Evolutionary conservation across 2,888 invertebrate genomes (phyloP).

Genomic region (Acronicta aceris): DNA sequence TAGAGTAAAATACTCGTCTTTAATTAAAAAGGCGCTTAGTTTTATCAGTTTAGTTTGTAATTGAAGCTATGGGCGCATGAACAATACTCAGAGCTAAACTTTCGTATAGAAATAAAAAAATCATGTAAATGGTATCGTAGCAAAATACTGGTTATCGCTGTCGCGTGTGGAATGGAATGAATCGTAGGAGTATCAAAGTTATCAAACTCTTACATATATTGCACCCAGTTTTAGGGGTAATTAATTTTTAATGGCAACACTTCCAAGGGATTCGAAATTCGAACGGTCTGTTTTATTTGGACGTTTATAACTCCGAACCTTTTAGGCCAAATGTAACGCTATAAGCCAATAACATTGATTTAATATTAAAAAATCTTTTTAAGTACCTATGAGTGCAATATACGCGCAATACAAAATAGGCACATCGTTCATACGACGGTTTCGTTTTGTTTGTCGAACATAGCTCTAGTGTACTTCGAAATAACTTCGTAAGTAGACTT

Average conservation of each 20-base stretch:
- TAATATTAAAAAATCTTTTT: constrained; percentile 33
- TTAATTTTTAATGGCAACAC: constrained; percentile 51
- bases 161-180: constrained; percentile 78
- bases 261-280: constrained; percentile 43
- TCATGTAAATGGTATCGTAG: constrained; percentile 78
- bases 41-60: neutral
- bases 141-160: constrained; percentile 79
- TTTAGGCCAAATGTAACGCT: constrained; percentile 53
- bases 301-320: constrained; percentile 56
- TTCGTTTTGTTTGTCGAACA: constrained; percentile 85
- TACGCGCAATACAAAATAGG: constrained; percentile 62
- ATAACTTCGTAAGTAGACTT: constrained; percentile 85
- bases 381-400: constrained; percentile 48
- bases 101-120: constrained; percentile 71
- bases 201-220: constrained; percentile 60
- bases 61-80: constrained; percentile 54
- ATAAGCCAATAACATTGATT: constrained; percentile 55
- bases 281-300: constrained; percentile 39
- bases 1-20: neutral
- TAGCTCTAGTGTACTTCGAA: constrained; percentile 83
- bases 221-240: constrained; percentile 46
- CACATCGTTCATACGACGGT: constrained; percentile 83
- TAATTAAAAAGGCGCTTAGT: constrained; percentile 3
- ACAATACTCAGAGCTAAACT: constrained; percentile 75
- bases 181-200: constrained; percentile 79